Conservation (phyloP, 2,888 invertebrate species). For the Meghimatium bilineatum region DNA sequence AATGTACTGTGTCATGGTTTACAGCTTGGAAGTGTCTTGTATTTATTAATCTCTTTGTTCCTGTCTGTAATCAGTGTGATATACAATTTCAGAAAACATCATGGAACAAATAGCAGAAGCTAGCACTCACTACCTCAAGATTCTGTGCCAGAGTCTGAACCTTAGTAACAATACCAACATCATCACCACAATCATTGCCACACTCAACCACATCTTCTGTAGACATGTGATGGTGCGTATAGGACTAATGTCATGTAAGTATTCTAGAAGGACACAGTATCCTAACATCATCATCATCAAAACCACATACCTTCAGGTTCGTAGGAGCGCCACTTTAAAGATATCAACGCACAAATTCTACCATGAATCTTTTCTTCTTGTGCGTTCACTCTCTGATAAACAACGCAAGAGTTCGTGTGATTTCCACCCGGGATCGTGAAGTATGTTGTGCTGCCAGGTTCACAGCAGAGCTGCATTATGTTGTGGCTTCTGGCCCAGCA, state of each 20-base stretch:
- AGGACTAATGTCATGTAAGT: slow-evolving; percentile 43
- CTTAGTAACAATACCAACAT: slow-evolving; percentile 24
- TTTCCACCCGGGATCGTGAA: no score
- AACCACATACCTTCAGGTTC: no score
- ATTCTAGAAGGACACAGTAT: no score
- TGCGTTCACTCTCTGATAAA: no score
- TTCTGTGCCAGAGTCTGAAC: slow-evolving; percentile 35
- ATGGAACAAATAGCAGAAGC: slow-evolving; percentile 32
- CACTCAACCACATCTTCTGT: slow-evolving; percentile 43
- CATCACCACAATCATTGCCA: slow-evolving; percentile 38
- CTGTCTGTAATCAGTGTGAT: not conserved
- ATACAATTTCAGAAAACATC: slow-evolving; percentile 19
- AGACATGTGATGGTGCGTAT: slow-evolving; percentile 18
- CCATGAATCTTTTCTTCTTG: no score
- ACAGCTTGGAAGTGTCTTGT: not conserved
- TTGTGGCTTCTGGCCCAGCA: no score
- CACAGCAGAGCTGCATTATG: no score
- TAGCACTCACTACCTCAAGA: slow-evolving; percentile 17
- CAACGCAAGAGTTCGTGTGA: no score
- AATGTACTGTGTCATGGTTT: not conserved
- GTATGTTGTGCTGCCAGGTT: no score
- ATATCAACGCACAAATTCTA: no score
- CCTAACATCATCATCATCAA: no score
- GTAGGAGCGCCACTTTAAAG: no score
- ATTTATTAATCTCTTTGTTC: not conserved